Evolutionary conservation across 2,113 vertebrate species (phyloP).

Genomic region (Notechis scutatus): DNA sequence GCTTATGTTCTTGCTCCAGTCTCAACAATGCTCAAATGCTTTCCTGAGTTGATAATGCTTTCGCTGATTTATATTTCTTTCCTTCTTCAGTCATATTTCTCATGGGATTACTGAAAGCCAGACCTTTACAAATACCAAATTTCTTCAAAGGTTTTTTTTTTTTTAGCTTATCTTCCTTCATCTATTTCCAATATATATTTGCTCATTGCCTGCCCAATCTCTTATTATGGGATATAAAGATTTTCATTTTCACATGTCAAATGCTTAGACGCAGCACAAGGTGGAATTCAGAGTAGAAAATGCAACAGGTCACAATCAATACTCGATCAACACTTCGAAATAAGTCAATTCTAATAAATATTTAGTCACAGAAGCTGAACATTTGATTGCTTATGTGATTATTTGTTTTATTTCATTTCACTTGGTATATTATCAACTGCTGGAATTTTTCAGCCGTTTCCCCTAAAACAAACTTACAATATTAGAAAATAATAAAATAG

Average conservation of each 20-base stretch:
- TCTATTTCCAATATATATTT: background rate
- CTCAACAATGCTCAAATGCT: background rate
- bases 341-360: conserved; percentile 47
- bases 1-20: background rate
- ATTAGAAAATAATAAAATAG: background rate
- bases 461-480: background rate
- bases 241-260: background rate
- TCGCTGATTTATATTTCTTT: background rate
- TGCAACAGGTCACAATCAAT: conserved; percentile 64
- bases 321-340: conserved; percentile 63
- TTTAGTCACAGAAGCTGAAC: background rate
- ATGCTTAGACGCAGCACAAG: conserved; percentile 62
- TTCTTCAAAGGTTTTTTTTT: background rate
- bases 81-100: background rate
- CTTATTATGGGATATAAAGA: background rate
- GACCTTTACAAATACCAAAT: background rate
- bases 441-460: background rate
- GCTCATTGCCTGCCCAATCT: background rate
- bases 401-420: background rate
- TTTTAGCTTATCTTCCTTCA: background rate
- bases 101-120: background rate
- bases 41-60: background rate
- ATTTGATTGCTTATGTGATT: background rate
- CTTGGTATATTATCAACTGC: background rate
- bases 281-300: conserved; percentile 63